Evolutionary conservation across 2,113 vertebrate species (phyloP).

Genomic region (Myotis davidii): DNA sequence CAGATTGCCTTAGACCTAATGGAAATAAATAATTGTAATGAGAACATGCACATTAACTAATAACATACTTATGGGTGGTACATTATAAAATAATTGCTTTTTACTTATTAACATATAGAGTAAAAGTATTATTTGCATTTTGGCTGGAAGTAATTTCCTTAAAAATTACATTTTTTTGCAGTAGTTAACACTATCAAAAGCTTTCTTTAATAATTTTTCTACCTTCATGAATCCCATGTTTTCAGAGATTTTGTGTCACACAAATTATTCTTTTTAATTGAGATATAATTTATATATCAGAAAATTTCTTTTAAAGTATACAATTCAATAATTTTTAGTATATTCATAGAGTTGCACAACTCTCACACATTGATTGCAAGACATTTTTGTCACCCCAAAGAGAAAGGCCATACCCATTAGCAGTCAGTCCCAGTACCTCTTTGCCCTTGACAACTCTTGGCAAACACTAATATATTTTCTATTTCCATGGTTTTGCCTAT

Average conservation of each 20-base stretch:
- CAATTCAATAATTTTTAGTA: conserved; percentile 8
- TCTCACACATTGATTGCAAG: background rate
- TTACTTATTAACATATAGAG: conserved; percentile 28
- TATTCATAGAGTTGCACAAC: background rate
- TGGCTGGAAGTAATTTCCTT: conserved; percentile 38
- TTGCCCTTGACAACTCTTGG: background rate
- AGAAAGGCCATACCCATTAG: background rate
- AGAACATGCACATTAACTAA: conserved; percentile 24
- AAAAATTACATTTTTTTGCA: conserved; percentile 34
- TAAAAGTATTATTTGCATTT: conserved; percentile 36
- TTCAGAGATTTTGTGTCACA: background rate
- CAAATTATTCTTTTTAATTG: background rate
- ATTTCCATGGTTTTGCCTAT: conserved; percentile 29
- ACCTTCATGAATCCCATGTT: background rate
- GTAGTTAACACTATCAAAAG: background rate
- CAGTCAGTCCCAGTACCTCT: background rate
- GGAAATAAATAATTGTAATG: conserved; percentile 36
- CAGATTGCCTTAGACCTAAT: background rate
- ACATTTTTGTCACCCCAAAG: background rate
- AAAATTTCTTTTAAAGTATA: conserved; percentile 32
- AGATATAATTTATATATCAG: conserved; percentile 2
- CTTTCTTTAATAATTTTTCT: background rate
- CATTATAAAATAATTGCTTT: conserved; percentile 24
- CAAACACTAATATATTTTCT: background rate
- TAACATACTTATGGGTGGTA: background rate